phyloP scores from a whole-genome alignment of 64 coral and sea anemone genomes.

The Dendrophyllia cribrosa region DNA sequence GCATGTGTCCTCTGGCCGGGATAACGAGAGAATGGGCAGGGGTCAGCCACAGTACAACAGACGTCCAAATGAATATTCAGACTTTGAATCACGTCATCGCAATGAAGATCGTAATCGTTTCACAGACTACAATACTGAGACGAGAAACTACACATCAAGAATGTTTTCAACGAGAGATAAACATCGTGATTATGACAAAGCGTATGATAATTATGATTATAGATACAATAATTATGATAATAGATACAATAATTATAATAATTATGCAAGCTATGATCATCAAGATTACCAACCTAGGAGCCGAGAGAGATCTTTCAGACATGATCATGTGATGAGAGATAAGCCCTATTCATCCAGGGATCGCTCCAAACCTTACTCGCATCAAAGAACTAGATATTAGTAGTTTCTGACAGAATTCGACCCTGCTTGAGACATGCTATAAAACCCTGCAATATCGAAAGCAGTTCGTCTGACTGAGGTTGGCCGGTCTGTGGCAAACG shows the following conservation, averaged over 20 bases:
- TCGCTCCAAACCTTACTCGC: neutral
- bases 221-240: neutral
- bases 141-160: neutral
- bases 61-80: neutral
- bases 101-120: neutral
- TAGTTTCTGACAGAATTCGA: too few relatives aligned
- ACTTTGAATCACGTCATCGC: neutral
- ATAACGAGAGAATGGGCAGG: neutral
- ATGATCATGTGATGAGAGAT: neutral
- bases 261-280: constrained; percentile 1
- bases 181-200: neutral
- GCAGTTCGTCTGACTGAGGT: too few relatives aligned
- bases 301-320: neutral
- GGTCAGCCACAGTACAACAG: neutral
- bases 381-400: neutral
- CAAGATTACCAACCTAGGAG: neutral
- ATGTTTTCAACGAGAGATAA: neutral
- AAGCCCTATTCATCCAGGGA: neutral
- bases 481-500: too few relatives aligned
- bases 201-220: neutral
- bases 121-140: neutral
- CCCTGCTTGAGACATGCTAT: too few relatives aligned
- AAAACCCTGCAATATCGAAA: too few relatives aligned
- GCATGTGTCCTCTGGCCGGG: neutral
- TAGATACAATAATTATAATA: neutral